Base-by-base conservation (phyloP, 2,113 vertebrate species). In the Chinchilla lanigera region DNA sequence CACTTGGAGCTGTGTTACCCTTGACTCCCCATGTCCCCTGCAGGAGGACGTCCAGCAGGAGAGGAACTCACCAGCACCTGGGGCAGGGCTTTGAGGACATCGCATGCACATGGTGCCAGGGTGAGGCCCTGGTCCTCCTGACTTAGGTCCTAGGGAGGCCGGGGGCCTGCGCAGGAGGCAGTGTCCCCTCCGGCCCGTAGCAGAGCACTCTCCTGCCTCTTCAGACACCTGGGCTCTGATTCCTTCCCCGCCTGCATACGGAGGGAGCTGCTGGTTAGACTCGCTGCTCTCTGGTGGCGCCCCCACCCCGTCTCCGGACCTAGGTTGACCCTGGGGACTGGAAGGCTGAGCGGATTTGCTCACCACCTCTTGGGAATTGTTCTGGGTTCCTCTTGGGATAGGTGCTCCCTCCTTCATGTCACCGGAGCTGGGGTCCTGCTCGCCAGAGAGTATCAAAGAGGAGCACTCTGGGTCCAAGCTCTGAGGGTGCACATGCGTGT, bases 21-120 rank as follows among this genome's bases (percentile, higher is more conserved):
- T 8, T 1, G 44, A 41, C 69, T 38, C 28, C 8, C 19, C 0
- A 0, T 0, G 6, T 38, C 58, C 56, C n/a, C 41, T 24, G n/a
- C 47, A 6, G 5, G 26, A 50, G 7, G 3, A 30, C 28, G 13
- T 24, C 16, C 50, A 19, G 52, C 28, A 52, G 94, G n/a, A 30
- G 20, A 22, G 87, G 47, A 54, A 16, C 6, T 7, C 2, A 5
- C 47, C 7, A 5, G 86, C 20, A 3, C 12, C 41, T 3, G 8
- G 26, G 3, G 11, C 9, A 1, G 77, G 20, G 47, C 88, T 75
- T 22, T 38, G 67, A 33, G 44, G n/a, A 24, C 3, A 5, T 50
- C 4, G 20, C 4, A 5, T 33, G 47, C 47, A 50, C 47, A 0
- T 4, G 12, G 20, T 33, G 69, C 69, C 38, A 16, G 56, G 86